Percentiles rank a stretch among this genome's conserved stretches.
Conservation (phyloP, 2,888 invertebrate genomes). For the Folsomia candida region DNA sequence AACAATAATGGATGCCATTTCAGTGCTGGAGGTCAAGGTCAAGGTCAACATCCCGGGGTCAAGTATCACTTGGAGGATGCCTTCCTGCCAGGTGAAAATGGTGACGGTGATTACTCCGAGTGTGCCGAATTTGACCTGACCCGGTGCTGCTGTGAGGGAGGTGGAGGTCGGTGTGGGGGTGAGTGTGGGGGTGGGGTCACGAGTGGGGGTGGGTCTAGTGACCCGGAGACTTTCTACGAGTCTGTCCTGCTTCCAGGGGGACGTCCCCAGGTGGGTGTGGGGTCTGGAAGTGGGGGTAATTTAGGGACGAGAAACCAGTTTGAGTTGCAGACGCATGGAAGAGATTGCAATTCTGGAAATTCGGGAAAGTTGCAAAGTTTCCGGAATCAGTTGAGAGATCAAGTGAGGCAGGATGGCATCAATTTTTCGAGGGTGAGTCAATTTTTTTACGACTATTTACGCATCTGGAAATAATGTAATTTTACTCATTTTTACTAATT, state of each 20-base stretch:
- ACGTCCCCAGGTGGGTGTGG: no score
- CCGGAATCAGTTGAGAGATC: constrained; percentile 45
- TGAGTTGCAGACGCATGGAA: not conserved
- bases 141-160: not conserved
- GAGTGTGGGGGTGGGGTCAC: constrained; percentile 18
- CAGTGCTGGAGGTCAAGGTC: no score
- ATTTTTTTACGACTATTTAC: no score
- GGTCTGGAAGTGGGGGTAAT: no score
- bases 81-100: no score
- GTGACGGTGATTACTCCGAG: constrained; percentile 40
- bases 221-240: not conserved
- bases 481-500: no score
- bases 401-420: constrained; percentile 46
- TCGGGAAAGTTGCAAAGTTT: no score
- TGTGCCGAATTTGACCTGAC: constrained; percentile 38
- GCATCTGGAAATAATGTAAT: no score
- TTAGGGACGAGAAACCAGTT: no score
- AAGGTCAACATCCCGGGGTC: no score
- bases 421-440: constrained; percentile 46
- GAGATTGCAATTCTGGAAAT: not conserved
- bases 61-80: constrained; percentile 4
- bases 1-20: constrained; percentile 5
- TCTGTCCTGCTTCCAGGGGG: not conserved
- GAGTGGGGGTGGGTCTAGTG: not conserved
- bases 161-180: constrained; percentile 24